Conservation (phyloP, 2,113 vertebrate species). For the Corydoras maculifer region DNA sequence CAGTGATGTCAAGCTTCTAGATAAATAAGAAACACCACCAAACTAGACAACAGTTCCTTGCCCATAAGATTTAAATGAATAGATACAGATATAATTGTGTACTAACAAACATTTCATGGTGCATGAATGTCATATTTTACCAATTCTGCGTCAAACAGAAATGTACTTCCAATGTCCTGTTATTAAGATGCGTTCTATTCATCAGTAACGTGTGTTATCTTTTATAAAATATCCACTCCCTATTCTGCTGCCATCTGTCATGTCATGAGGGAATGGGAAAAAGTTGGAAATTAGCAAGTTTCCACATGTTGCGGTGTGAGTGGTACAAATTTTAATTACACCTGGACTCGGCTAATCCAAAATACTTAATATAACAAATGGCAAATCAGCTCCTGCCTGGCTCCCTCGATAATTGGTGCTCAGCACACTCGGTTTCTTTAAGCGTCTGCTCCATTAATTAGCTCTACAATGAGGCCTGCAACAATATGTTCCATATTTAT, state of each 20-base stretch:
- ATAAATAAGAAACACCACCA: conserved; percentile 23
- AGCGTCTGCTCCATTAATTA: conserved; percentile 54
- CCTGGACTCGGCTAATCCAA: conserved; percentile 52
- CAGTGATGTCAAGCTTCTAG: conserved; percentile 28
- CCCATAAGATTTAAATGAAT: conserved; percentile 10
- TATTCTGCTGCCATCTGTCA: conserved; percentile 47
- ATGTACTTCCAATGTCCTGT: conserved; percentile 38
- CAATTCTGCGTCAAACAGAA: conserved; percentile 16
- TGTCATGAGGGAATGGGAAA: conserved; percentile 42
- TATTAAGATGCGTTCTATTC: conserved; percentile 32
- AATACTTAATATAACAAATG: conserved; percentile 54
- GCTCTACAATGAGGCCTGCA: conserved; percentile 46
- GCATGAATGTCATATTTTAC: conserved; percentile 16
- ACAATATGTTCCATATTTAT: conserved; percentile 55
- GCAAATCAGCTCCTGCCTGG: conserved; percentile 47
- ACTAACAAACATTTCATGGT: conserved; percentile 21
- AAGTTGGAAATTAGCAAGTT: conserved; percentile 53
- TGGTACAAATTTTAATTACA: conserved; percentile 52
- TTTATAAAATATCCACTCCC: conserved; percentile 18
- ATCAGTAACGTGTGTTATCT: conserved; percentile 29
- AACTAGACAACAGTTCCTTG: conserved; percentile 7
- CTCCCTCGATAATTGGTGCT: conserved; percentile 50
- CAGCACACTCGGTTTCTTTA: conserved; percentile 43
- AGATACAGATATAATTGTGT: conserved; percentile 26
- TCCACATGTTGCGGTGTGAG: conserved; percentile 52